A percentile compares a stretch with the other conserved stretches of the same genome.
Evolutionary conservation across 1,140 invertebrate species (phyloP).

Genomic region (Platyscapa corneri): DNA sequence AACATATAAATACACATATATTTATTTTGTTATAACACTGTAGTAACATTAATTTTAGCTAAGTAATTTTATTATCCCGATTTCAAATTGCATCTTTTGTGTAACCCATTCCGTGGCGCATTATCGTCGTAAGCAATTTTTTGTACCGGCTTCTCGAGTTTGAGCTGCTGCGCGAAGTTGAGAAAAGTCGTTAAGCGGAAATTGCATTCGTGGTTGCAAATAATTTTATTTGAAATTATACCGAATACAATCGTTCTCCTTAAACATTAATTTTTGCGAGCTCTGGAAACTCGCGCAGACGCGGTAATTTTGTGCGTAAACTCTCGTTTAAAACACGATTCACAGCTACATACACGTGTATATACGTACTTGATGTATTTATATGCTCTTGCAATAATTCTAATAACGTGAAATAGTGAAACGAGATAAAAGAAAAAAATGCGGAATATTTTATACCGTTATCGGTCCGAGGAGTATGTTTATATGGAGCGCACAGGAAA

Average conservation of each 20-base stretch:
- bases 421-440: slow-evolving; percentile 15
- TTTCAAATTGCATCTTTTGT: neutral
- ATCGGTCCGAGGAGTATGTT: slow-evolving; percentile 25
- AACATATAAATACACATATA: slow-evolving; percentile 38
- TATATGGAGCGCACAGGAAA: slow-evolving; percentile 34
- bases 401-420: neutral
- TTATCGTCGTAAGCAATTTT: neutral
- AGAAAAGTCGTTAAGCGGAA: slow-evolving; percentile 29
- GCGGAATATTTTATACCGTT: slow-evolving; percentile 1
- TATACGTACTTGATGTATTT: too few species aligned
- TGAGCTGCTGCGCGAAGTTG: slow-evolving; percentile 25
- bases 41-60: slow-evolving; percentile 29
- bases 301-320: neutral
- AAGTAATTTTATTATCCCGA: slow-evolving; percentile 30
- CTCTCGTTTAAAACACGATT: neutral
- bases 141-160: neutral
- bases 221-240: slow-evolving; percentile 36
- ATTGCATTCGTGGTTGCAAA: slow-evolving; percentile 26
- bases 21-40: slow-evolving; percentile 29
- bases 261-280: neutral
- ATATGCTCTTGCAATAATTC: neutral
- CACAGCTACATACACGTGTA: too few species aligned
- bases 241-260: neutral
- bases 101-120: neutral
- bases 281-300: neutral